Evolutionary conservation across 2,888 invertebrate species (phyloP), one percentile per base, ranked within the genome.

Genomic region (Meghimatium bilineatum): DNA sequence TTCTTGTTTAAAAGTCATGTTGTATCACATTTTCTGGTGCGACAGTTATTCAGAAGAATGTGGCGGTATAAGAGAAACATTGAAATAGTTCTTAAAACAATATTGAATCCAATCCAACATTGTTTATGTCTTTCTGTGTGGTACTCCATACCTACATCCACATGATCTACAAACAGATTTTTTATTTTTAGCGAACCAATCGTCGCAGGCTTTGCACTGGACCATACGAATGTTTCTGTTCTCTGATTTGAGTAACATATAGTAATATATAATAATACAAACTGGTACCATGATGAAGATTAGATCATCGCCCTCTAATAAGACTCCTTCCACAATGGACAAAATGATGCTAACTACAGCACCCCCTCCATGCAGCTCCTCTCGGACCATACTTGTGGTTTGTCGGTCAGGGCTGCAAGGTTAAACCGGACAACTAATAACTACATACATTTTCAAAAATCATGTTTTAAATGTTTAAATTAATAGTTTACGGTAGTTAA

Each of bases 251-350:
- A 56, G 3, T 14, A 23, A 17, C 17, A 56, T 23, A 56, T 23
- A 56, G 56, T 56, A 56, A 20, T 56, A 56, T 3, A 56, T 2
- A 56, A 23, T 23, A 23, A 56, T 23, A 56, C 17, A 56, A 23
- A 63, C 23, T 14, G 44, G 38, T n/a, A 78, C 77, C 5, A 44
- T 17, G 26, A 78, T 6, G 14, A 78, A 12, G n/a, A 78, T 63
- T 34, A 78, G 17, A 38, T 78, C 77, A 44, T 78, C 77, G 38
- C n/a, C 34, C 26, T 78, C 77, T n/a, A 12, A 26, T 36, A 78
- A 66, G 29, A 78, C 0, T 23, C 77, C 36, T 38, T 78, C 77
- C 26, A 66, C 26, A 3, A 78, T 60, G 1, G 60, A 1, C 12
- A 78, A 26, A 8, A 78, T 36, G 10, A 63, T 36, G 20, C 29